Evolutionary conservation across 2,797 vertebrate genomes (phyloP).

Genomic region (Coreius guichenoti): DNA sequence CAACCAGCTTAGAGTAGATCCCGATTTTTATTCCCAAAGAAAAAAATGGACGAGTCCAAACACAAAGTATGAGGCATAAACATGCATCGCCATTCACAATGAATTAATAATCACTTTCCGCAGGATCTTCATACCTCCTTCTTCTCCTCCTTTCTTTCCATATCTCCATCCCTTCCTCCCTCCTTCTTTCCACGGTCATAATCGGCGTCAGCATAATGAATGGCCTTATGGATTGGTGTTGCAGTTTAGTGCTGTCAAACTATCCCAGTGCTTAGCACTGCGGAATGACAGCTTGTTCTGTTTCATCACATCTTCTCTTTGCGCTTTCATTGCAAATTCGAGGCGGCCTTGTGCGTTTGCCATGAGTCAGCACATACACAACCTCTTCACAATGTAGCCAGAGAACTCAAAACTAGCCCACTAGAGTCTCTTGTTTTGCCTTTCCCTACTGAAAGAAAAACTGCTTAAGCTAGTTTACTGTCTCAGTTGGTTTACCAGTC

Average conservation of each 20-base stretch:
- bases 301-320: conserved; percentile 32
- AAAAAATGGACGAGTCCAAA: background rate
- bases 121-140: conserved; percentile 11
- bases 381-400: conserved; percentile 9
- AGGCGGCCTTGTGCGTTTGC: conserved; percentile 22
- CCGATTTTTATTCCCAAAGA: background rate
- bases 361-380: conserved; percentile 9
- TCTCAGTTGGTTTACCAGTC: background rate
- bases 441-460: background rate
- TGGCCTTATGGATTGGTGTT: conserved; percentile 29
- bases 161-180: background rate
- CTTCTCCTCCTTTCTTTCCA: background rate
- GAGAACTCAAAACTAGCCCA: conserved; percentile 8
- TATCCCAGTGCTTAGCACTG: conserved; percentile 35
- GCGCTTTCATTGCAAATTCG: background rate
- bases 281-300: conserved; percentile 48
- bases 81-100: conserved; percentile 29
- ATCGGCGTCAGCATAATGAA: conserved; percentile 19
- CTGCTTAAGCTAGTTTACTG: background rate
- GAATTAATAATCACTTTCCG: conserved; percentile 29
- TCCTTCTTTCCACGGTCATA: background rate
- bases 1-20: conserved; percentile 37
- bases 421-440: background rate
- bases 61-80: conserved; percentile 22
- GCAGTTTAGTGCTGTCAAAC: conserved; percentile 60